phyloP scores from a whole-genome alignment of 92 coral and sea anemone species.

The Porites evermanni region DNA sequence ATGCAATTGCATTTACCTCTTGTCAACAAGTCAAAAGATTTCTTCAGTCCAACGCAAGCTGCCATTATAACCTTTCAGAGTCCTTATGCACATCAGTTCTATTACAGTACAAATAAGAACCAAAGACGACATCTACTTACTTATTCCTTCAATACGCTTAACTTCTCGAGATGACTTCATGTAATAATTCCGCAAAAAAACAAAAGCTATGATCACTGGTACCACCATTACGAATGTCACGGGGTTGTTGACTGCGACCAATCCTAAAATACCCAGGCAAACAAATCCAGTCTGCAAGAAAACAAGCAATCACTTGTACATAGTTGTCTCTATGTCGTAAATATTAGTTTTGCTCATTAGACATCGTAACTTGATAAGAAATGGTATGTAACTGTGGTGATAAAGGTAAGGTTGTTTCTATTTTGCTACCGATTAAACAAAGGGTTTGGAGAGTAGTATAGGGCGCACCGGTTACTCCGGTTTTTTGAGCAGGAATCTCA shows the following conservation, averaged over 20 bases:
- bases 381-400: too few relatives aligned
- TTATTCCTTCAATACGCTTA: conserved; percentile 85
- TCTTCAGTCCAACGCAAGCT: neutral
- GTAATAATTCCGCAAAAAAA: conserved; percentile 73
- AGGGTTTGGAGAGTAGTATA: too few relatives aligned
- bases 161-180: conserved; percentile 85
- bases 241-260: conserved; percentile 75
- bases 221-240: conserved; percentile 69
- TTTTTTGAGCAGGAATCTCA: too few relatives aligned
- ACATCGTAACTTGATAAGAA: too few relatives aligned
- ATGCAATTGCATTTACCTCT: neutral
- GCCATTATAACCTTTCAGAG: neutral
- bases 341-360: too few relatives aligned
- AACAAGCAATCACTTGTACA: neutral
- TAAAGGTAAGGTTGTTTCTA: too few relatives aligned
- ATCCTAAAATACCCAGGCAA: conserved; percentile 72
- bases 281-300: conserved; percentile 66
- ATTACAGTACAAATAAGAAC: neutral
- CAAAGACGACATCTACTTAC: conserved; percentile 45
- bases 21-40: neutral
- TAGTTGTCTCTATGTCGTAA: neutral
- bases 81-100: neutral
- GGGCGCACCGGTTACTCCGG: too few relatives aligned
- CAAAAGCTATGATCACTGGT: conserved; percentile 61
- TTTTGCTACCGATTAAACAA: too few relatives aligned